Evolutionary conservation across 2,113 vertebrate genomes (phyloP), one percentile per base, ranked within the genome.

Genomic region (Triplophysa rosa): DNA sequence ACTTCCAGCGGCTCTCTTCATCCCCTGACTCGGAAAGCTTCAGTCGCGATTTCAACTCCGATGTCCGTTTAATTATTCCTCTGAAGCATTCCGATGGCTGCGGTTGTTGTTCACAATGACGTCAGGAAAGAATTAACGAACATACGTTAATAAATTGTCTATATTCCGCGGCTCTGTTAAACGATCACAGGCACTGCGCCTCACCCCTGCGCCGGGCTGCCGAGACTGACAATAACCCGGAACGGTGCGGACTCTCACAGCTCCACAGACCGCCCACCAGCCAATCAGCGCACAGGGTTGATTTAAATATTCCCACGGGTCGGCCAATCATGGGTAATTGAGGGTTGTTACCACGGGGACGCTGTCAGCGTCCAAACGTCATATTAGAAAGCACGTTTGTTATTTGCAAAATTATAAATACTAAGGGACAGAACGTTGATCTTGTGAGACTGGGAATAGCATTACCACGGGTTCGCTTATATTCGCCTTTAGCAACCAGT

Each of bases 221-320:
- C 84, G 83, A 91, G 90, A 93, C 92, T 93, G 92, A 94, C 92
- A 92, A 91, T 91, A 92, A 91, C 91, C 91, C 91, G 92, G 92
- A 93, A 93, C 92, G 91, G 85, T 89, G 92, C 92, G 84, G 90
- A 87, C 86, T 86, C 89, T 91, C 90, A 88, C 82, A 83, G 77
- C 80, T 80, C 84, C 78, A 69, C 86, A 78, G 88, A 89, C 92
- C 93, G 92, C 92, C 93, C 88, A 90, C 88, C 88, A 84, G 89
- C 93, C 93, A 94, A 94, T 94, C 92, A 89, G 68, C 47, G 84
- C 24, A 52, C 89, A 67, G 66, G 29, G 88, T 77, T 72, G 87
- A 89, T 80, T 89, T 88, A 88, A 88, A 91, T 88, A 91, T 94
- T 93, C 91, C 91, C 91, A 91, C 90, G 89, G 89, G 89, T 84